Base-by-base conservation (phyloP, 2,113 vertebrate genomes). In the Entelurus aequoreus region DNA sequence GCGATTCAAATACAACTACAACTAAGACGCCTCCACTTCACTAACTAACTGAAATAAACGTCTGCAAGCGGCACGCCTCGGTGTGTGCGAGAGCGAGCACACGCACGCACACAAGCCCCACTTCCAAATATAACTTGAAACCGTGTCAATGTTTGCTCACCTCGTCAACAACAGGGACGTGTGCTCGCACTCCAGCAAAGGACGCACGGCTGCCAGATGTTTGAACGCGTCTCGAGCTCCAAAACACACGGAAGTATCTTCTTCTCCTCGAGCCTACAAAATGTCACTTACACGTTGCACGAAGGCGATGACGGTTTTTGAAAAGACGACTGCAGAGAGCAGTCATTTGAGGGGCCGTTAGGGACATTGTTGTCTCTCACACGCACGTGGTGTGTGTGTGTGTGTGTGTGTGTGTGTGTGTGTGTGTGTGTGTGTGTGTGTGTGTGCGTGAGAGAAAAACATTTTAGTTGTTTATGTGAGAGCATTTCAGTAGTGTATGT, bases 71-170 rank as follows among this genome's bases (percentile, higher is more conserved):
- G 72, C 10, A 42, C 36, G 10, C 38, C 38, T 56, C 15, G 44
- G 40, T 56, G 48, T 38, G 56, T 15, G 36, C 62, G 28, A 60
- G 54, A 37, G 36, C 12, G 60, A 40, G 46, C 15, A 14, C 44
- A 66, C n/a, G n/a, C 75, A 84, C 19, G 71, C 70, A 75, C 67
- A 53, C 67, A 60, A 83, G 69, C 57, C 67, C 49, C 42, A 66
- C 59, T 73, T 80, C 80, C 74, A 76, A 82, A 83, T 82, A 83
- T 82, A 87, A 76, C 86, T 82, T 82, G 75, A 87, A 82, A 82
- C 62, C 2, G 62, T 75, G 78, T 76, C 74, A 77, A 65, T 82
- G 71, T 84, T 84, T 85, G 76, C 65, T 82, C 80, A 86, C 82
- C 76, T 82, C 71, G 28, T 71, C 59, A 13, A 19, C 14, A 15